Base-by-base conservation (phyloP, 2,888 invertebrate species). In the Xestia xanthographa region DNA sequence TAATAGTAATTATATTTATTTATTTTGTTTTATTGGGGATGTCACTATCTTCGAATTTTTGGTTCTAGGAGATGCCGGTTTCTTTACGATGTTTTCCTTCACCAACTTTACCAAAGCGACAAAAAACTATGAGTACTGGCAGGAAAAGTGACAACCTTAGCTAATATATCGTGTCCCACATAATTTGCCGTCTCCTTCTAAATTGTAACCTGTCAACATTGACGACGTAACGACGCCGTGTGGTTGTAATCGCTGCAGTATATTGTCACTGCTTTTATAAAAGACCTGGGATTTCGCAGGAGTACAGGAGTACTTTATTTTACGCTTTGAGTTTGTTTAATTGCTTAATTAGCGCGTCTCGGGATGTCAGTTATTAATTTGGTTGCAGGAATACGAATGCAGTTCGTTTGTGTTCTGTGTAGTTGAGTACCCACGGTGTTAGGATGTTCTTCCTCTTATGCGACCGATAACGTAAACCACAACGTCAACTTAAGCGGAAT, bases 151-250 rank as follows among this genome's bases (percentile, higher is more conserved):
- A n/a, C 82, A 82, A 82, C 81, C 81, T 53, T 82, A 70, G 48
- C 56, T 26, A 43, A 67, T 43, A 43, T 41, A 43, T 41, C n/a
- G 45, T 43, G 38, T 11, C 69, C 56, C 41, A 26, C 38, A 66
- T 56, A 82, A 82, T 82, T 82, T 43, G 8, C 63, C 11, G 77
- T 63, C 77, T 43, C 58, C 34, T 6, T 11, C 12, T 62, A 82
- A 82, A 85, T 86, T 58, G 66, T 66, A 50, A 68, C 77, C 68
- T 82, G 77, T 82, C 82, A 82, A 26, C 68, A 62, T 0, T 69
- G 72, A 85, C 66, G 34, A 69, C 38, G 12, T 66, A 70, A 82
- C 43, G 58, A 76, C 71, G 29, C 11, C 26, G 9, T 50, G 26
- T 67, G 56, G 20, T 22, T 26, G 26, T 53, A 56, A 80, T 77